phyloP scores from a whole-genome alignment of 2,113 vertebrate genomes.

The Malurus melanocephalus region DNA sequence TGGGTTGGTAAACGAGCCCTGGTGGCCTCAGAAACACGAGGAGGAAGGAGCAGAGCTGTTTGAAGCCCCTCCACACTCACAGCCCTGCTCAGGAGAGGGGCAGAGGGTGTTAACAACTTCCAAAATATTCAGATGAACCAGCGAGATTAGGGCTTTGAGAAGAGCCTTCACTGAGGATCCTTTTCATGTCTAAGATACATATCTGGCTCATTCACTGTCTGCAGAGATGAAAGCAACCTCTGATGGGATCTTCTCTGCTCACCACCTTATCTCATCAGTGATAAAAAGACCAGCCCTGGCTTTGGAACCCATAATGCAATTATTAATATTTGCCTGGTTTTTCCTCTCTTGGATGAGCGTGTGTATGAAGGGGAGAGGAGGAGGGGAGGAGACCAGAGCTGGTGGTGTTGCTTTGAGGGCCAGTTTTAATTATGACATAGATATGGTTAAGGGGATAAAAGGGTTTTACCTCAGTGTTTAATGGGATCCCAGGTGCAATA shows the following conservation, averaged over 20 bases:
- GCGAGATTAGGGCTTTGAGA: neutral
- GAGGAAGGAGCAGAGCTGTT: neutral
- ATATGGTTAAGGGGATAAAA: too few species aligned
- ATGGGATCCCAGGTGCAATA: too few species aligned
- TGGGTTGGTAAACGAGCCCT: neutral
- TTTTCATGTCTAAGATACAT: conserved; percentile 20
- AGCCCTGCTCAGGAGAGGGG: neutral
- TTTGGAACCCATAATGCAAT: neutral
- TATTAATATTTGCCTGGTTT: neutral
- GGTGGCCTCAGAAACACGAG: neutral
- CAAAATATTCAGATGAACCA: neutral
- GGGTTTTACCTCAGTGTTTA: too few species aligned
- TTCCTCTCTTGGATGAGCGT: neutral
- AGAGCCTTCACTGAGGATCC: neutral
- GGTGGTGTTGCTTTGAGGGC: too few species aligned
- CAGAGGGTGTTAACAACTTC: neutral
- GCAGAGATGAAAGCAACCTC: conserved; percentile 41
- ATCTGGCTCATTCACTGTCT: conserved; percentile 16
- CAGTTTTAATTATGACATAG: too few species aligned
- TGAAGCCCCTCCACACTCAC: neutral
- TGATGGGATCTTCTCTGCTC: conserved; percentile 31
- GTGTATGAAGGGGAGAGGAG: neutral
- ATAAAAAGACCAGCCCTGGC: conserved; percentile 22
- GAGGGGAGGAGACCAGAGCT: neutral
- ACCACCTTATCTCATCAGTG: neutral